Percentiles rank a stretch among this genome's conserved stretches.
phyloP scores from a whole-genome alignment of 2,797 vertebrate genomes.

The Acomys russatus region DNA sequence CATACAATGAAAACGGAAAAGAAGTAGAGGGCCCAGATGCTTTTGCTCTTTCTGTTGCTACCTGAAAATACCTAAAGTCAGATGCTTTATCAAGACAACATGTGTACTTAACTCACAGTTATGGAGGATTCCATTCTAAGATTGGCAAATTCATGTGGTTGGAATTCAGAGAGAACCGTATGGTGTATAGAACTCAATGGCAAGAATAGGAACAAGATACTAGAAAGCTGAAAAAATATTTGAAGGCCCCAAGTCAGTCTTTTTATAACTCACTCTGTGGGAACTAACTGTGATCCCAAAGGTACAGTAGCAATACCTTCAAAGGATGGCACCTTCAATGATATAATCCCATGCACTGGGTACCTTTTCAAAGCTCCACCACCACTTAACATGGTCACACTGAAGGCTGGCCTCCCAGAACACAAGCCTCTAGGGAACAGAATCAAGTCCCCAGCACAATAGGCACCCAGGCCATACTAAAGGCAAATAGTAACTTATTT shows the following conservation, averaged over 20 bases:
- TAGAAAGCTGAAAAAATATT: neutral
- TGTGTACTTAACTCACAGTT: neutral
- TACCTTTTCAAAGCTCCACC: neutral
- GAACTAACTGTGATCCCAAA: neutral
- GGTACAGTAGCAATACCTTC: neutral
- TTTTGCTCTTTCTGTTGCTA: neutral
- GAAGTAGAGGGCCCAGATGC: neutral
- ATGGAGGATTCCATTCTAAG: neutral
- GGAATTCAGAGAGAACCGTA: neutral
- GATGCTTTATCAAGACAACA: neutral
- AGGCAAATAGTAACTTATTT: neutral
- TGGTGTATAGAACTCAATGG: neutral
- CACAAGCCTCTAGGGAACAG: neutral
- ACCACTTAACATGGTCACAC: neutral
- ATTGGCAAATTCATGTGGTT: neutral
- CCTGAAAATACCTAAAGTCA: neutral
- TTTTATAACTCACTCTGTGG: neutral
- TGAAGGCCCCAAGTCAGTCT: neutral
- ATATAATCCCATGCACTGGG: neutral
- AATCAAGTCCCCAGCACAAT: neutral
- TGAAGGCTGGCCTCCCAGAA: neutral
- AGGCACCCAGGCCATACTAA: neutral
- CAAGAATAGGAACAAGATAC: neutral
- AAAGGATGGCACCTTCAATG: neutral
- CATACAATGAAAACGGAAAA: neutral